Percentiles rank a stretch among this genome's conserved stretches.
Conservation (phyloP, 2,888 invertebrate species). For the Drosophila silvestris region DNA sequence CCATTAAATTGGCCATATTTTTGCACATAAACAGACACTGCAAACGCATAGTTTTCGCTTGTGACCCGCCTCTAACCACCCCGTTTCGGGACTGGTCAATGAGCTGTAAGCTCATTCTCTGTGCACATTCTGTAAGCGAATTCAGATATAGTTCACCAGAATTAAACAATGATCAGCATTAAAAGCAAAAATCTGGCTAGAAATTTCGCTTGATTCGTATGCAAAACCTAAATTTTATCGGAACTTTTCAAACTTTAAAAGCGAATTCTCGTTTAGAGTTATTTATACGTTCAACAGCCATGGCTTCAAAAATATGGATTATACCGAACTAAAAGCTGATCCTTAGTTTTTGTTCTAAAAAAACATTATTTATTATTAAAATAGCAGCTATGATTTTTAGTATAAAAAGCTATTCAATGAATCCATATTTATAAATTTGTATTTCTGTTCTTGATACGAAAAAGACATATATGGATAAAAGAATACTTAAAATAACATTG, state of each 20-base stretch:
- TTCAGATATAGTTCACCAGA: slow-evolving; percentile 18
- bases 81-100: slow-evolving; percentile 40
- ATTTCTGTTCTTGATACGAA: not conserved
- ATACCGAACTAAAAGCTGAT: not conserved
- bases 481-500: not conserved
- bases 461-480: not conserved
- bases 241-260: not conserved
- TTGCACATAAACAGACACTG: slow-evolving; percentile 61
- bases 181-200: not conserved
- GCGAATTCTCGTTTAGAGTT: not conserved
- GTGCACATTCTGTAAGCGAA: slow-evolving; percentile 17
- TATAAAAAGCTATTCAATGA: not conserved
- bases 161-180: slow-evolving; percentile 26
- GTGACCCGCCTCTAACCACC: not conserved
- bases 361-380: not conserved
- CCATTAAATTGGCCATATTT: slow-evolving; percentile 76
- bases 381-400: not conserved
- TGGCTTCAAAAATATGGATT: not conserved
- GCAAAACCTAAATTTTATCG: not conserved
- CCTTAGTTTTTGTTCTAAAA: not conserved
- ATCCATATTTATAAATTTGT: not conserved
- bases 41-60: slow-evolving; percentile 59
- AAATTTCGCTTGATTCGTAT: not conserved
- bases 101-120: slow-evolving; percentile 53
- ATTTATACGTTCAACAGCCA: not conserved